Evolutionary conservation across 2,113 vertebrate genomes (phyloP).

Genomic region (Eupsittula cactorum): DNA sequence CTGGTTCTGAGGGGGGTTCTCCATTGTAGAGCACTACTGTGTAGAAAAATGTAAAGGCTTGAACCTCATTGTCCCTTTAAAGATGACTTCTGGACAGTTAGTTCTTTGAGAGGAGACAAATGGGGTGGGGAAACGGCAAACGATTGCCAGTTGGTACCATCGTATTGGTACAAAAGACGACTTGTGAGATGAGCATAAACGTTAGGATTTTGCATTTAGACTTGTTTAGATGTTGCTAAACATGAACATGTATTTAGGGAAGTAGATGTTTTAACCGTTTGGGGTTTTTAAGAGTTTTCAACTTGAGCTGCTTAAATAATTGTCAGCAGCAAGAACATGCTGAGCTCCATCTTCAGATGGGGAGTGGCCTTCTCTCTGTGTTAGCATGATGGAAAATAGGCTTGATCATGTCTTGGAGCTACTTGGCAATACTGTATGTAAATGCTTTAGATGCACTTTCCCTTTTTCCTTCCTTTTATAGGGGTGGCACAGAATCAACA

Average conservation of each 20-base stretch:
- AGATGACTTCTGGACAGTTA: not conserved
- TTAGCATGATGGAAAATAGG: fast-evolving
- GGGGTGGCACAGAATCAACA: conserved; percentile 97
- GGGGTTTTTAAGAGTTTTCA: not conserved
- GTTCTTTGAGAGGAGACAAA: not conserved
- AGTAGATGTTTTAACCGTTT: not conserved
- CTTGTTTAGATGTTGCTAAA: not conserved
- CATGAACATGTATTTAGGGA: not conserved
- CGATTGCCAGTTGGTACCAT: fast-evolving
- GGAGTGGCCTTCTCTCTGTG: not conserved
- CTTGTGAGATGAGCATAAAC: not conserved
- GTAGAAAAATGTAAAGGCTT: not conserved
- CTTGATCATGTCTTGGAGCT: fast-evolving
- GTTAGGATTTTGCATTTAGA: not conserved
- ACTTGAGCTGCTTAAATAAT: not conserved
- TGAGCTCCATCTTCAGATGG: not conserved
- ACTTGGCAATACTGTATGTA: fast-evolving
- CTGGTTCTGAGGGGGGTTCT: fast-evolving
- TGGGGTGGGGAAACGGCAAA: fast-evolving
- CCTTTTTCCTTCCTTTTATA: conserved; percentile 40
- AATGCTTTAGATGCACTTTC: not conserved
- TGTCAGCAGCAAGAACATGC: not conserved
- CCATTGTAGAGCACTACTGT: not conserved
- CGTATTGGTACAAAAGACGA: fast-evolving
- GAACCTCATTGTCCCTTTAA: not conserved